These are phyloP conservation scores for Drosophila bipectinata DNA, from an alignment of 1,140 invertebrate species.

Conservation along the genomic window DNA sequence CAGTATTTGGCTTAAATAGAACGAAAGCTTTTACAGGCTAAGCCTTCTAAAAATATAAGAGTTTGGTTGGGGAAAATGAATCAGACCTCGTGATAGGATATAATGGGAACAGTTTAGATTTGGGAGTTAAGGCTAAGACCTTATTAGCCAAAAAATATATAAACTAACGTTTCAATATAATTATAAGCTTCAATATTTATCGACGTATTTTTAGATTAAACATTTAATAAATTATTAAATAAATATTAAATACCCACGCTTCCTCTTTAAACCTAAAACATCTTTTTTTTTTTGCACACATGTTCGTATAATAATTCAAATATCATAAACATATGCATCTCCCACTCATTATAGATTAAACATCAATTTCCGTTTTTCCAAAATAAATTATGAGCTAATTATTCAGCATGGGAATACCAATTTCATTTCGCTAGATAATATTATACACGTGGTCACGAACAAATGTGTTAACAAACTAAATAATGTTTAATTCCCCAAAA, in stretches of 20 bases:
- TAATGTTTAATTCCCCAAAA: constrained; percentile 18
- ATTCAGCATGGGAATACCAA: constrained; percentile 19
- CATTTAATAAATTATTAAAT: no score
- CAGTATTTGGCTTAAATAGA: constrained; percentile 18
- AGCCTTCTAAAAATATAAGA: constrained; percentile 25
- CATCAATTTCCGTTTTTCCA: constrained; percentile 8
- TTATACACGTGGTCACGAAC: constrained; percentile 8
- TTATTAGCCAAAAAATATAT: no score
- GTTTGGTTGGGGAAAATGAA: constrained; percentile 1
- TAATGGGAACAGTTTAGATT: constrained; percentile 38
- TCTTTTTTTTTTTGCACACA: constrained; percentile 1
- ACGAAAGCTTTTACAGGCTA: constrained; percentile 23
- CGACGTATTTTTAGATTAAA: no score
- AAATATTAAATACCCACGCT: no score
- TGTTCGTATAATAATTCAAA: not conserved
- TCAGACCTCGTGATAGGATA: not conserved
- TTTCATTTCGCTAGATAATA: constrained; percentile 31
- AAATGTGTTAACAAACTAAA: constrained; percentile 50
- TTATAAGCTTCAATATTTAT: no score
- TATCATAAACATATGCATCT: not conserved
- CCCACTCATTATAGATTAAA: constrained; percentile 12
- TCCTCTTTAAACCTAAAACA: not conserved
- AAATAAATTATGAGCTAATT: constrained; percentile 25
- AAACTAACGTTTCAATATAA: no score
- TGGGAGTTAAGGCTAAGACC: no score